Evolutionary conservation across 2,113 vertebrate genomes (phyloP).

Genomic region (Mirza zaza): DNA sequence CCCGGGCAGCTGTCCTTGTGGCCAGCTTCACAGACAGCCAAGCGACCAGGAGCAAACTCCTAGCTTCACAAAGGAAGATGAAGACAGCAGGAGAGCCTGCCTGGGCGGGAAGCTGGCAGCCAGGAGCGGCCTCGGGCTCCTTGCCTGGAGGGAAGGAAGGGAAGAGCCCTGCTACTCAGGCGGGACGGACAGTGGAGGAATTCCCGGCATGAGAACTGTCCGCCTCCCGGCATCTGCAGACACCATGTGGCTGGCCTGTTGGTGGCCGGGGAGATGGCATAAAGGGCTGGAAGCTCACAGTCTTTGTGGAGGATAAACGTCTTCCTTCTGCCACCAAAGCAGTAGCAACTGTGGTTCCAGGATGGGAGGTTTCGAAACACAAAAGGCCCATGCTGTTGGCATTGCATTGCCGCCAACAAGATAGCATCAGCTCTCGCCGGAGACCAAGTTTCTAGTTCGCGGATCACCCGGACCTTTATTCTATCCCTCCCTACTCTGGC

Average conservation of each 20-base stretch:
- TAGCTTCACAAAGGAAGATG: no score
- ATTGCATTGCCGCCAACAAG: not conserved
- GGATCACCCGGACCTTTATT: not conserved
- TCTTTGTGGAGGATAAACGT: conserved; percentile 79
- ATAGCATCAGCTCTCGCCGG: not conserved
- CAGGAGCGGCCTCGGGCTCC: conserved; percentile 28
- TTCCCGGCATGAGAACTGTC: conserved; percentile 80
- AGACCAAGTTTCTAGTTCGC: not conserved
- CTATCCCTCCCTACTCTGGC: not conserved
- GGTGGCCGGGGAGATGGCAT: conserved; percentile 77
- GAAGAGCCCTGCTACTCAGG: conserved; percentile 74
- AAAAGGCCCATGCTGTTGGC: not conserved
- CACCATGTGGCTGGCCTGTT: conserved; percentile 80
- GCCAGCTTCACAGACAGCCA: no score
- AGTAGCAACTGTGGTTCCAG: conserved; percentile 64
- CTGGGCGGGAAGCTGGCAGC: conserved; percentile 56
- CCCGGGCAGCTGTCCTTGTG: no score
- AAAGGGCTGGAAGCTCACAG: conserved; percentile 66
- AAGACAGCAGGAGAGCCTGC: not conserved
- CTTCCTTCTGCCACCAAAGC: conserved; percentile 70
- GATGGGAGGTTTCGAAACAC: conserved; percentile 53
- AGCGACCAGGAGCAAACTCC: no score
- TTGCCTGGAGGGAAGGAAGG: conserved; percentile 58
- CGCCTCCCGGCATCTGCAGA: conserved; percentile 74
- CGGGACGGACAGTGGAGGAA: conserved; percentile 76